Base-by-base conservation (phyloP, 2,113 vertebrate species). In the Stigmatopora nigra region DNA sequence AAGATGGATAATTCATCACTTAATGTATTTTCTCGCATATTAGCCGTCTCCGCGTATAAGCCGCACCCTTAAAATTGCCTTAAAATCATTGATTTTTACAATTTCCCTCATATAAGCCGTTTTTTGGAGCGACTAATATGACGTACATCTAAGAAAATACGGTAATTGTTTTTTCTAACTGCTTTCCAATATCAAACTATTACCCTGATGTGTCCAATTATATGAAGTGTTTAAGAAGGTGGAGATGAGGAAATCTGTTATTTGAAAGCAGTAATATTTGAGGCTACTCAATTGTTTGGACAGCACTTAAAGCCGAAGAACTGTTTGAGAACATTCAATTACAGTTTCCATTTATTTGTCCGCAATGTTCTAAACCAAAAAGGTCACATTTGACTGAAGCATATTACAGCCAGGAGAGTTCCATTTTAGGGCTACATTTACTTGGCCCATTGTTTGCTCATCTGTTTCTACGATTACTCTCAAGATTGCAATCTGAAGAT, bases 401-500 rank as follows among this genome's bases (percentile, higher is more conserved):
- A 2, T 46, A 69, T 44, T 64, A 59, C n/a, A 48, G 36, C 63
- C 17, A 2, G 7, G 7, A 16, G 12, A 71, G 64, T 65, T 47
- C 22, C 0, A 1, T 71, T 72, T 78, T 67, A 63, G n/a, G 45
- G 61, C 44, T 58, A 64, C 71, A 58, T 56, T 67, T 57, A 49
- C 55, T 63, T 19, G 55, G 57, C 41, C 10, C 17, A 19, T 44
- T 60, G 68, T 79, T 47, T 10, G 44, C 64, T 68, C 31, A 61
- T 47, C 36, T 5, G 61, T 80, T 80, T 83, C 68, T 75, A 49
- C 67, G 74, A 77, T 71, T 44, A 67, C 61, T 46, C 72, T 64
- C 70, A 60, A 68, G 75, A 81, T 77, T 73, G 78, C 65, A 68
- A 85, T 57, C 58, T 56, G 36, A 66, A 70, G 67, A 68, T 74